Base-by-base conservation (phyloP, 2,888 invertebrate species). In the Nemotelus pantherinus region DNA sequence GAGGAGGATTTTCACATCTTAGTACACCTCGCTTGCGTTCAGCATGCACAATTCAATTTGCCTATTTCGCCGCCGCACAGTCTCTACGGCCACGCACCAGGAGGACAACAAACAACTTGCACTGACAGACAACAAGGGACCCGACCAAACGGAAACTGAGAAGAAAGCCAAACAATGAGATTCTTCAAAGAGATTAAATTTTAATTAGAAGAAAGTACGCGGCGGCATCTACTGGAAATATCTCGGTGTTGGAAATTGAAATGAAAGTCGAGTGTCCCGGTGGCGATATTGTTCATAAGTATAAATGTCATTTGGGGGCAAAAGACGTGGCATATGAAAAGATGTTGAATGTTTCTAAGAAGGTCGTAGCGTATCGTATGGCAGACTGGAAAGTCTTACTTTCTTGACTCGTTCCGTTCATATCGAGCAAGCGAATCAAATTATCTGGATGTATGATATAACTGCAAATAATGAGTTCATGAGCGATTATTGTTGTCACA, bases 161-260 rank as follows among this genome's bases (percentile, higher is more conserved):
- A 47, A 72, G 48, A 25, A 76, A 57, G 25, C 43, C 45, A 44
- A 68, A 77, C 77, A 77, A 77, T 68, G 48, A 77, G 77, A 77
- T 81, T 79, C 77, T 68, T 78, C 75, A 78, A 78, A 75, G 77
- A 80, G 80, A 81, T 81, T 80, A 80, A 80, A 81, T 80, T 81
- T 81, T 81, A 81, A 81, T 81, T 81, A 81, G 80, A 79, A 80
- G 80, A 78, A 79, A 80, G 80, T 80, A 80, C 78, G 70, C 57
- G 65, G 70, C 57, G 65, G 68, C 10, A 68, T 77, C 58, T 55
- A 45, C 10, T 47, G 74, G 57, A 72, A 72, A 53, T 68, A 50
- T 68, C 47, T 48, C 47, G 25, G 39, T 39, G 4, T 41, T 39
- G 63, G 10, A 63, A 39, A 43, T 63, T 63, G 63, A 43, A 39